Base-by-base conservation (phyloP, 2,888 invertebrate genomes). In the Brachylomia viminalis region DNA sequence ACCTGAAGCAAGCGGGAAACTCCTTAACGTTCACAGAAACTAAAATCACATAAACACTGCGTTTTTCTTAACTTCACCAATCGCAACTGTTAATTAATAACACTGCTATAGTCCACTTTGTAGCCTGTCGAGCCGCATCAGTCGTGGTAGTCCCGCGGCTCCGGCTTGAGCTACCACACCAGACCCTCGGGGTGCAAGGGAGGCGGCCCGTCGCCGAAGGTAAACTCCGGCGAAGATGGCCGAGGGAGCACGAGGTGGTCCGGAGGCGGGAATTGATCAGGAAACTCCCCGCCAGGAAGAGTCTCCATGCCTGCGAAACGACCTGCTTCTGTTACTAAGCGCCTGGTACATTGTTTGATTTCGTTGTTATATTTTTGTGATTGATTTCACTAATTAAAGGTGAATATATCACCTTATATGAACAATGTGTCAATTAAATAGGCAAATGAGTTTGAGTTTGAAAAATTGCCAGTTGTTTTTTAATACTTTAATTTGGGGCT, bases 191-290 rank as follows among this genome's bases (percentile, higher is more conserved):
- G 96, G 83, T 97, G 97, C 72, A 96, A 88, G 62, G 96, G 96
- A 0, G 96, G 96, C 45, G 96, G 96, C 69, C 95, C 96, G 91
- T 97, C 97, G 0, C 96, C 96, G 90, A 97, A 97, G 83, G 98
- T 97, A 96, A 98, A 98, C 95, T 98, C 98, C 67, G 98, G 98
- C 89, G 98, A 98, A 83, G 98, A 98, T 72, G 98, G 98, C 87
- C 98, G 97, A 80, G 98, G 98, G 82, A 98, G 97, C 91, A 97
- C 97, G 91, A 97, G 97, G 93, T 97, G 97, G 87, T 97, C 97
- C 4, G 97, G 97, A 15, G 97, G 97, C 72, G 97, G 97, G 95
- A 97, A 97, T 92, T 96, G 96, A 68, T 96, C 96, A 27, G 96
- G 96, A 87, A 96, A 96, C 89, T 96, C 96, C 88, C 96, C 95